Evolutionary conservation across 2,888 invertebrate species (phyloP), one percentile per base, ranked within the genome.

Genomic region (Amitus sp.): DNA sequence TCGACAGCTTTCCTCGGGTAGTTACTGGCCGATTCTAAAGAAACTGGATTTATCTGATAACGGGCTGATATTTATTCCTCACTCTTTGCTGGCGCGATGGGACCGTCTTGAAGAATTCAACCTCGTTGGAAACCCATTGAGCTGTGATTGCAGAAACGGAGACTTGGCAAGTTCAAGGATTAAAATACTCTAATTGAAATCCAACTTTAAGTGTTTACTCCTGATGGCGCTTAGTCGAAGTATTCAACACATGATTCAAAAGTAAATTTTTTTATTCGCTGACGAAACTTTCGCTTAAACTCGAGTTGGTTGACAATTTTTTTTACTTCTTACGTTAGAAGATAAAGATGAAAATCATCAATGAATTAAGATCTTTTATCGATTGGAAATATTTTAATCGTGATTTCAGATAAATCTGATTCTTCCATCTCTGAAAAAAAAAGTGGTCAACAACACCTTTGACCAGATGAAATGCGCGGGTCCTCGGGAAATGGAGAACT

Each of bases 91-190:
- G 1, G 85, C 87, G 0, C 87, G 89, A 49, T 94, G 93, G 94
- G 89, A 91, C 70, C 82, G 86, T 20, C 77, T 95, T 12, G 83
- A 86, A 20, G 84, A 84, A 47, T 77, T 94, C 47, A 89, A 92
- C 66, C 84, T 95, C 6, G 86, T 87, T 28, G 86, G 86, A 70
- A 94, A 94, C 77, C 89, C 90, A 0, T 94, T 88, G 89, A 83
- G 86, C 19, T 95, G 94, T 75, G 92, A 93, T 77, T 92, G 91
- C 72, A 86, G 89, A 60, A 93, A 93, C 57, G 89, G 91, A 73
- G 91, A 91, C 88, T 85, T 94, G 82, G 87, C 93, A 12, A 77
- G 74, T 75, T 49, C n/a, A n/a, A n/a, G n/a, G n/a, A n/a, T n/a
- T n/a, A n/a, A n/a, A n/a, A n/a, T n/a, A n/a, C n/a, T n/a, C n/a